Conservation (phyloP, 2,113 vertebrate genomes). For the Cyrtonyx montezumae region DNA sequence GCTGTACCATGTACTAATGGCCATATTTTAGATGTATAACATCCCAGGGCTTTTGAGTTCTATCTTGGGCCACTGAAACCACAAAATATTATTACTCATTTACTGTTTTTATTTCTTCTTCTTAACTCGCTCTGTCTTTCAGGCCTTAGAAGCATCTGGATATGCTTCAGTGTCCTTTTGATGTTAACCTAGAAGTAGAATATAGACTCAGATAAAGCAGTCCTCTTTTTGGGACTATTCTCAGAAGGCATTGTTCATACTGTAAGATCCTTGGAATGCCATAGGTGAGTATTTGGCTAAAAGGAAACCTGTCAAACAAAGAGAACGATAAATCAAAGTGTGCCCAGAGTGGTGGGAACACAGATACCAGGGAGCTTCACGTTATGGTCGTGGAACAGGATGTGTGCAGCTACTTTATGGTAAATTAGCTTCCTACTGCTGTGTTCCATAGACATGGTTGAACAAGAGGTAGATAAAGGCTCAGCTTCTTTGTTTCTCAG, state of each 20-base stretch:
- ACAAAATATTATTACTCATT: neutral
- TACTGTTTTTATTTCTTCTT: neutral
- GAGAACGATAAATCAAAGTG: neutral
- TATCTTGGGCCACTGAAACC: neutral
- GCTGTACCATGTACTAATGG: neutral
- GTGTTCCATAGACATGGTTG: neutral
- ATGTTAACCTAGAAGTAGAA: neutral
- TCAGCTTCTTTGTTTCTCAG: neutral
- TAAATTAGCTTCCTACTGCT: neutral
- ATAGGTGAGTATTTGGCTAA: neutral
- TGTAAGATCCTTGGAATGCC: neutral
- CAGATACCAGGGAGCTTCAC: neutral
- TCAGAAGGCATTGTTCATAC: neutral
- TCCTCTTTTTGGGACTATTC: neutral
- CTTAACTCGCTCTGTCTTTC: neutral
- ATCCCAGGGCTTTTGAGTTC: neutral
- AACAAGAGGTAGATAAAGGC: neutral
- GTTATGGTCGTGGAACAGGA: neutral
- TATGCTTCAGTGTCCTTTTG: neutral
- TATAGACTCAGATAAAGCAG: neutral
- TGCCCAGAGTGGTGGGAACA: neutral
- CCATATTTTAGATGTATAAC: neutral
- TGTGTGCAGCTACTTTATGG: neutral
- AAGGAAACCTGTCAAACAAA: neutral
- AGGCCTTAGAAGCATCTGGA: neutral